Evolutionary conservation across 2,888 invertebrate genomes (phyloP).

Genomic region (Platerodrilus igneus): DNA sequence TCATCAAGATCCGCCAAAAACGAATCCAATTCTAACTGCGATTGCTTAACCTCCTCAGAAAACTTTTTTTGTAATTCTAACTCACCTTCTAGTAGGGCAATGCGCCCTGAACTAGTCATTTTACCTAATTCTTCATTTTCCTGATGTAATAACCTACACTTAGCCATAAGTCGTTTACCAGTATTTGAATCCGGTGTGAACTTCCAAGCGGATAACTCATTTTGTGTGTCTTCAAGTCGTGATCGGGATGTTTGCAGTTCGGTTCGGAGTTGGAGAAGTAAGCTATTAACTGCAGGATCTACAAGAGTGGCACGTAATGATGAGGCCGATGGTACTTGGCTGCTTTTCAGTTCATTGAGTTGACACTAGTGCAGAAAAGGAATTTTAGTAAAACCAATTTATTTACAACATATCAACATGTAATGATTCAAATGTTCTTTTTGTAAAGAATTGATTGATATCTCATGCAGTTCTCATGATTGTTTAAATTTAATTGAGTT

Average conservation of each 20-base stretch:
- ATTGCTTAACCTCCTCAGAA: constrained; percentile 93
- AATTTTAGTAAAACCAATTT: constrained; percentile 5
- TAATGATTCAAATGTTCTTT: constrained; percentile 26
- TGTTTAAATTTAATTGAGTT: too few species aligned
- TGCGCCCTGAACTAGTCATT: constrained; percentile 89
- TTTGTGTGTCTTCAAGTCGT: constrained; percentile 93
- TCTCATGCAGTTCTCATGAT: too few species aligned
- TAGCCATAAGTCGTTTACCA: constrained; percentile 96
- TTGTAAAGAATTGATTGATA: constrained; percentile 1
- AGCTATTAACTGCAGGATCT: constrained; percentile 93
- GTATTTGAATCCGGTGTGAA: constrained; percentile 99
- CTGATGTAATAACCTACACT: constrained; percentile 89
- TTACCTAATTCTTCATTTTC: constrained; percentile 97
- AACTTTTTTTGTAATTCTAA: constrained; percentile 92
- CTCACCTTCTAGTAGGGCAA: constrained; percentile 94
- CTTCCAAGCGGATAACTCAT: constrained; percentile 97
- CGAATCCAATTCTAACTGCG: constrained; percentile 94
- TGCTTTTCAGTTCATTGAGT: constrained; percentile 87
- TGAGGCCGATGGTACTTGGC: constrained; percentile 67
- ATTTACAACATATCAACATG: constrained; percentile 1
- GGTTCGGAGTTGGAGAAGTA: constrained; percentile 84
- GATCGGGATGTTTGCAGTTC: constrained; percentile 86
- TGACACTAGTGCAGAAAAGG: constrained; percentile 64
- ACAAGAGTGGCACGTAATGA: constrained; percentile 78
- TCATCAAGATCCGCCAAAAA: constrained; percentile 94